Percentiles rank a stretch among this genome's conserved stretches.
These are phyloP conservation scores for Sebastes miniatus DNA, from an alignment of 2,797 vertebrate species.

Conservation along the genomic window DNA sequence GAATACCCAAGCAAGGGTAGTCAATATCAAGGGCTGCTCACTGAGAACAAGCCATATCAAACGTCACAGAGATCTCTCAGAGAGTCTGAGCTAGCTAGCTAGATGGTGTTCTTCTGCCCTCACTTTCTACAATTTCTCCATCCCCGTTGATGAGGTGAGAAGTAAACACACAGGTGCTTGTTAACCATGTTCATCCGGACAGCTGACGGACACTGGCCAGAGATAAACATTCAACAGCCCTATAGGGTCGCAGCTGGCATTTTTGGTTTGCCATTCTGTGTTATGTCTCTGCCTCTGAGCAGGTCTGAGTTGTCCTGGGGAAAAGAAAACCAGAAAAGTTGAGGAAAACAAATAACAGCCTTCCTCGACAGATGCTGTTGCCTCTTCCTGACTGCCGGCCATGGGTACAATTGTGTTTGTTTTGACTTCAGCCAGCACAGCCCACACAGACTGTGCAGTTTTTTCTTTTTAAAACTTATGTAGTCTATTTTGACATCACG, in stretches of 20 bases:
- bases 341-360: slow-evolving; percentile 64
- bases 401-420: slow-evolving; percentile 62
- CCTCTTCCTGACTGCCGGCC: slow-evolving; percentile 59
- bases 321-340: slow-evolving; percentile 50
- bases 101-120: neutral
- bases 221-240: slow-evolving; percentile 25
- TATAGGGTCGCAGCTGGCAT: slow-evolving; percentile 45
- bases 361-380: slow-evolving; percentile 61
- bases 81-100: neutral
- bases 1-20: slow-evolving; percentile 6
- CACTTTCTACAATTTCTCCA: neutral
- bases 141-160: slow-evolving; percentile 22
- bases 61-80: neutral
- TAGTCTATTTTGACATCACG: slow-evolving; percentile 49
- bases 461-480: neutral
- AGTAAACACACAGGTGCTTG: slow-evolving; percentile 57
- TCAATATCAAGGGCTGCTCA: slow-evolving; percentile 4
- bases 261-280: slow-evolving; percentile 26
- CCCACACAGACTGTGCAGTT: slow-evolving; percentile 54
- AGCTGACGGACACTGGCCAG: slow-evolving; percentile 42
- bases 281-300: slow-evolving; percentile 42
- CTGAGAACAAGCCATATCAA: neutral
- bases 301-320: slow-evolving; percentile 37
- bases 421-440: slow-evolving; percentile 59
- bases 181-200: slow-evolving; percentile 37